Conservation (phyloP, 2,797 vertebrate genomes). For the Toxotes lorentzi region DNA sequence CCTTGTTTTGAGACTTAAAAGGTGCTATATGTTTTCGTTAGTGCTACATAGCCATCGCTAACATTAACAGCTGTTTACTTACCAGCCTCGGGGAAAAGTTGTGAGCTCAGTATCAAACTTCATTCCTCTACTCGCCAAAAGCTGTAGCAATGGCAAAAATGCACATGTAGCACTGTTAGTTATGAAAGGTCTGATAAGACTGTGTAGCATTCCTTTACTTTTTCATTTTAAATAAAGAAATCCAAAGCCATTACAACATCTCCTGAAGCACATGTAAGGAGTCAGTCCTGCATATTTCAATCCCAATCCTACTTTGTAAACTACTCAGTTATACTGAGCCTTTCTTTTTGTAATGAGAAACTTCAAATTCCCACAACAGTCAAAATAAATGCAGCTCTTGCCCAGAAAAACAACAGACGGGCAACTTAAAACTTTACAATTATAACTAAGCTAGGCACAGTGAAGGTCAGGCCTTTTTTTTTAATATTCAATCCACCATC, state of each 20-base stretch:
- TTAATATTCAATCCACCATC: conserved; percentile 18
- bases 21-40: too few relatives aligned
- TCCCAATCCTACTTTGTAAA: neutral
- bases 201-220: too few relatives aligned
- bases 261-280: neutral
- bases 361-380: neutral
- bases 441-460: conserved; percentile 13
- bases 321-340: neutral
- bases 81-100: too few relatives aligned
- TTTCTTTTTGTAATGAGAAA: neutral
- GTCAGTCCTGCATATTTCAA: neutral
- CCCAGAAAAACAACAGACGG: conserved; percentile 8
- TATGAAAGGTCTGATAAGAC: neutral
- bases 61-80: too few relatives aligned
- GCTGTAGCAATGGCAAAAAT: too few relatives aligned
- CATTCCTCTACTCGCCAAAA: too few relatives aligned
- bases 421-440: conserved; percentile 1
- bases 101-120: too few relatives aligned
- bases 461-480: conserved; percentile 21
- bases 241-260: neutral
- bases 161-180: neutral
- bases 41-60: too few relatives aligned
- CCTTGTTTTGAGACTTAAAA: too few relatives aligned
- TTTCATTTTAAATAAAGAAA: neutral
- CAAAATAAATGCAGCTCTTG: neutral